These are phyloP conservation scores for Danio kyathit DNA, from an alignment of 2,797 vertebrate genomes.

Conservation along the genomic window DNA sequence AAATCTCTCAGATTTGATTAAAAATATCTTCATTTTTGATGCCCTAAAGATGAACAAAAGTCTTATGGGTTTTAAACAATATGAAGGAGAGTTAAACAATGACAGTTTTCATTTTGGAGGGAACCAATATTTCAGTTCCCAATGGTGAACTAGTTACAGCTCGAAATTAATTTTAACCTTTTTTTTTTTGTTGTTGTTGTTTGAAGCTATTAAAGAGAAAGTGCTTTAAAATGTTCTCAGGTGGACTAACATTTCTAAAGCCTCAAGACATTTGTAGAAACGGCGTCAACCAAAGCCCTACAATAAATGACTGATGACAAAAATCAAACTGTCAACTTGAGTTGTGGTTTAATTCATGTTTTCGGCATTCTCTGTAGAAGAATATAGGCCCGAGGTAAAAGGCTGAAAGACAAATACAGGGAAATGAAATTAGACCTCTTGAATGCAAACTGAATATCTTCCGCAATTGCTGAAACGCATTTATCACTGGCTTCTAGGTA, in stretches of 20 bases:
- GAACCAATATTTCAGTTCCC: background rate
- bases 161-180: background rate
- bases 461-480: constrained; percentile 40
- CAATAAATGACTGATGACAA: constrained; percentile 43
- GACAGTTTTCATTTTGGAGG: no score
- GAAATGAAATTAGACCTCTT: constrained; percentile 38
- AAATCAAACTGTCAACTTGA: constrained; percentile 38
- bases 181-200: background rate
- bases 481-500: constrained; percentile 78
- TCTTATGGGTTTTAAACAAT: no score
- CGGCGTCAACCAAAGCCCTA: constrained; percentile 21
- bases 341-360: constrained; percentile 38
- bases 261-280: constrained; percentile 23
- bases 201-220: background rate
- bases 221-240: background rate
- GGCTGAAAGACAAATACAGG: constrained; percentile 35
- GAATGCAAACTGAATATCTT: constrained; percentile 49
- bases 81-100: no score
- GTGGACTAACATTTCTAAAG: constrained; percentile 16
- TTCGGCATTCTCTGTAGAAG: constrained; percentile 37
- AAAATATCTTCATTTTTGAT: no score
- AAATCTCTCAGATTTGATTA: no score
- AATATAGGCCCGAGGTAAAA: constrained; percentile 30
- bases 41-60: no score
- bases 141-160: background rate